Percentiles rank a stretch among this genome's conserved stretches.
Conservation (phyloP, 1,140 invertebrate genomes). For the Ruditapes philippinarum region DNA sequence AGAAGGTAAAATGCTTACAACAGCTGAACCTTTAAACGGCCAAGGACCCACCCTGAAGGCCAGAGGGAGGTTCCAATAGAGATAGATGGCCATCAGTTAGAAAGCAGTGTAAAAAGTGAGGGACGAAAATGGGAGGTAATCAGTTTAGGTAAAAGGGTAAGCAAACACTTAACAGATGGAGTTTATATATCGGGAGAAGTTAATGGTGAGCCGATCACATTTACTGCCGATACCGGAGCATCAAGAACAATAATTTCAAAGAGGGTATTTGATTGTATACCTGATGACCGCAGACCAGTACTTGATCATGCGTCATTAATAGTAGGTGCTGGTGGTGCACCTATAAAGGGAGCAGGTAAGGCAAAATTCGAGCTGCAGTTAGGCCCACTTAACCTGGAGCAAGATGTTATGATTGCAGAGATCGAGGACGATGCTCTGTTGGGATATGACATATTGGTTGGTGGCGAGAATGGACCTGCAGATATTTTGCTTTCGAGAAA, state of each 20-base stretch:
- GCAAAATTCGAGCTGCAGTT: not conserved
- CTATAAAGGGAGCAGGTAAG: not conserved
- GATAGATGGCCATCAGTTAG: not conserved
- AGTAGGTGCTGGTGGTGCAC: conserved; percentile 25
- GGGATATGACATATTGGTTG: conserved; percentile 19
- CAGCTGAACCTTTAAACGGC: not conserved
- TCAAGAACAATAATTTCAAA: conserved; percentile 35
- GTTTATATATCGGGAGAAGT: conserved; percentile 33
- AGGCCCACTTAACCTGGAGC: not conserved
- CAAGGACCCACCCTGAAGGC: not conserved
- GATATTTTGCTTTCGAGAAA: conserved; percentile 20
- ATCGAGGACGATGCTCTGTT: conserved; percentile 47
- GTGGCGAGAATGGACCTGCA: not conserved
- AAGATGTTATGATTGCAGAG: conserved; percentile 8
- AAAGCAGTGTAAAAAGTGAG: not conserved
- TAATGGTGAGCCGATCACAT: conserved; percentile 4
- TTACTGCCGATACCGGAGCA: conserved; percentile 40
- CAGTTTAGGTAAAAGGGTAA: too few species aligned
- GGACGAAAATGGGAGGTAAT: not conserved
- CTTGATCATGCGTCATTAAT: not conserved
- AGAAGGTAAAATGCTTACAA: not conserved
- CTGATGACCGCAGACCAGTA: not conserved
- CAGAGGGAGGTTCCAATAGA: not conserved
- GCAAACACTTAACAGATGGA: not conserved
- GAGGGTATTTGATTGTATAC: not conserved